These are phyloP conservation scores for Drepana arcuata DNA, from an alignment of 1,140 invertebrate genomes.

Conservation along the genomic window DNA sequence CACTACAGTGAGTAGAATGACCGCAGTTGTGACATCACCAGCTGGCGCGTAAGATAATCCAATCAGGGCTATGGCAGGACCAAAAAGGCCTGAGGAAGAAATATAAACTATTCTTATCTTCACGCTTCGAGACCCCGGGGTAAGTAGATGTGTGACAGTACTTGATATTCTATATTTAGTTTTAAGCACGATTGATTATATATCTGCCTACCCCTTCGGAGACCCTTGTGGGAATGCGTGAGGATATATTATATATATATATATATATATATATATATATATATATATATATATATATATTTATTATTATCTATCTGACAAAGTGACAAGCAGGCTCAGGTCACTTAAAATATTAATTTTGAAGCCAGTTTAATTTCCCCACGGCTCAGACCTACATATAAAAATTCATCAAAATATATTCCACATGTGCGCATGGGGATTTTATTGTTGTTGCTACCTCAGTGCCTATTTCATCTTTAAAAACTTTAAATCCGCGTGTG, in stretches of 20 bases:
- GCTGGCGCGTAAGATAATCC: constrained; percentile 72
- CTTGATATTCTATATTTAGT: too few species aligned
- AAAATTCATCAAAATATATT: not conserved
- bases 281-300: too few species aligned
- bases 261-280: too few species aligned
- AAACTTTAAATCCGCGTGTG: not conserved
- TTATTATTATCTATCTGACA: too few species aligned
- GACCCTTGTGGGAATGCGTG: too few species aligned
- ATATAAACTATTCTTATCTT: not conserved
- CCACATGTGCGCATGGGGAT: too few species aligned
- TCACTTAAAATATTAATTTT: constrained; percentile 5
- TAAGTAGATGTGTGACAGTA: too few species aligned
- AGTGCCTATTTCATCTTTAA: too few species aligned
- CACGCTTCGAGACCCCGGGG: too few species aligned
- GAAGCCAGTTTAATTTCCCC: constrained; percentile 3
- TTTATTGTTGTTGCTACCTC: not conserved
- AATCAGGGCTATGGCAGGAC: constrained; percentile 74
- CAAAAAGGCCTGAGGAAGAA: constrained; percentile 62
- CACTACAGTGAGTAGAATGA: constrained; percentile 74
- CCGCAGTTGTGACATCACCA: constrained; percentile 64
- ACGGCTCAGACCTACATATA: not conserved
- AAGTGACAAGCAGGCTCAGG: constrained; percentile 1
- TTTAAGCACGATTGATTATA: too few species aligned
- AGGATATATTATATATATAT: too few species aligned
- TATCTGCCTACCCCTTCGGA: too few species aligned